These are phyloP conservation scores for Patella caerulea DNA, from an alignment of 2,888 invertebrate species.

Conservation along the genomic window DNA sequence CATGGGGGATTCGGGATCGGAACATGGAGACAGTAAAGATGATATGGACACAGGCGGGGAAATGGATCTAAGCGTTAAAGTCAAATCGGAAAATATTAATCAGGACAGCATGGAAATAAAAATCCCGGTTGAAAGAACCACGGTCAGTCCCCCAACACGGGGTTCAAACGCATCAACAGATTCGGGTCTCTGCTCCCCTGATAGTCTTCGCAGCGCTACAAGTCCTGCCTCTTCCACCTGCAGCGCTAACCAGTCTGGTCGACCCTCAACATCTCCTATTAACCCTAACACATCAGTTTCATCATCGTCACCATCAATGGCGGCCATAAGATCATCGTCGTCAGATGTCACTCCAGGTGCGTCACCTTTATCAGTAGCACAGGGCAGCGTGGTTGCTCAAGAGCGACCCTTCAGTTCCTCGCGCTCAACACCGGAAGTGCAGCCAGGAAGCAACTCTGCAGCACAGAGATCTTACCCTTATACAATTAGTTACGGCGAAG, in stretches of 20 bases:
- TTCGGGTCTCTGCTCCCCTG: slow-evolving; percentile 42
- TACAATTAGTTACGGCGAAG: slow-evolving; percentile 3
- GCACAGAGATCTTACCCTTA: neutral
- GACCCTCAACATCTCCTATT: slow-evolving; percentile 19
- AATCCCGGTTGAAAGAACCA: slow-evolving; percentile 17
- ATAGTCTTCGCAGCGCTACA: slow-evolving; percentile 40
- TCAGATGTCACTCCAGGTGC: neutral
- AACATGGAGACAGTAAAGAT: slow-evolving; percentile 13
- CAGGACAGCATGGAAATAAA: slow-evolving; percentile 13
- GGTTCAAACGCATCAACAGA: slow-evolving; percentile 38
- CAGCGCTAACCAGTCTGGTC: slow-evolving; percentile 17
- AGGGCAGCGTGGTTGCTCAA: neutral
- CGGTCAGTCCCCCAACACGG: slow-evolving; percentile 36
- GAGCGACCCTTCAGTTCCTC: neutral
- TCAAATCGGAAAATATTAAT: slow-evolving; percentile 15
- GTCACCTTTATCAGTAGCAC: slow-evolving; percentile 11
- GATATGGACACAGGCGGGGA: slow-evolving; percentile 15
- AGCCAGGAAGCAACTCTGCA: neutral
- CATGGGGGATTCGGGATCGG: slow-evolving; percentile 15
- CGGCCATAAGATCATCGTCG: slow-evolving; percentile 2
- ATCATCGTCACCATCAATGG: neutral
- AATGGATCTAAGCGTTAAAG: slow-evolving; percentile 2
- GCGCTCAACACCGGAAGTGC: neutral
- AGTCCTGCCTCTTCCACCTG: slow-evolving; percentile 37
- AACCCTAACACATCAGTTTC: slow-evolving; percentile 6